Evolutionary conservation across 1,140 invertebrate species (phyloP).

Genomic region (Zeugodacus cucurbitae): DNA sequence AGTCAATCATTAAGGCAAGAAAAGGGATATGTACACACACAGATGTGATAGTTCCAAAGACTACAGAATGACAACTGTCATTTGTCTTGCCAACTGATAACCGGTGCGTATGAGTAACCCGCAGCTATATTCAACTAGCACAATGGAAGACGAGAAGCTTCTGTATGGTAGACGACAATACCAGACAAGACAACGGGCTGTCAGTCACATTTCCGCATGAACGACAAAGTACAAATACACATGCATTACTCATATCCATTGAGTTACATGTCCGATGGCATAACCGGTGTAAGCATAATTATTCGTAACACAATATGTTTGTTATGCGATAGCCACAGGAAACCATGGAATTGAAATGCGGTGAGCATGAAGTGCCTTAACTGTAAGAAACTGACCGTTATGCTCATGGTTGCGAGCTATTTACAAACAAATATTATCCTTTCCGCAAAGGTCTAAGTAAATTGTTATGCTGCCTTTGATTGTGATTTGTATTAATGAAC

Average conservation of each 20-base stretch:
- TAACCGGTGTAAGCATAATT: neutral
- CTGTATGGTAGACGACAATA: neutral
- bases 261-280: neutral
- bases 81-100: neutral
- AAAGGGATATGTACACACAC: neutral
- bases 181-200: neutral
- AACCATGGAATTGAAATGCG: neutral
- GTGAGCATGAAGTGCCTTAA: neutral
- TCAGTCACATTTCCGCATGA: neutral
- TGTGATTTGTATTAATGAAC: neutral
- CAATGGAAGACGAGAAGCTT: neutral
- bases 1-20: neutral
- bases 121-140: neutral
- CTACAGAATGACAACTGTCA: neutral
- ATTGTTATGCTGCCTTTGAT: neutral
- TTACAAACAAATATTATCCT: neutral
- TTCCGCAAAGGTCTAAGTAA: neutral
- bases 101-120: neutral
- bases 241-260: neutral
- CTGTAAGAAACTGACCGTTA: neutral
- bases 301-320: neutral
- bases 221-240: too few species aligned
- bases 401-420: neutral
- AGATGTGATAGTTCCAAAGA: neutral
- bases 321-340: neutral